A percentile compares a stretch with the other conserved stretches of the same genome.
Evolutionary conservation across 2,888 invertebrate genomes (phyloP).

Genomic region (Ophion ventricosus): DNA sequence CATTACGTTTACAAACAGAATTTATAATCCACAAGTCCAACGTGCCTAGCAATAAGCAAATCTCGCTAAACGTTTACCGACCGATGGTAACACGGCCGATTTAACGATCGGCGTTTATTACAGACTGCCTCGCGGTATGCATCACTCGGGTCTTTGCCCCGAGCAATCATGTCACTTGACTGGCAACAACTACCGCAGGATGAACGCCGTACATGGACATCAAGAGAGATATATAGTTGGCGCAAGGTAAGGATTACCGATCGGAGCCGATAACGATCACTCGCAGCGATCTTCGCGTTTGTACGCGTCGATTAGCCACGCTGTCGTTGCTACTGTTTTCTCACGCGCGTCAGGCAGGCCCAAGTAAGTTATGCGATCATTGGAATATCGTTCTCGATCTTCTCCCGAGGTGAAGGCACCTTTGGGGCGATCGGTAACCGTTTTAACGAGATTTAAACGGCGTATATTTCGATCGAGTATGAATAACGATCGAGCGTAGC

Average conservation of each 20-base stretch:
- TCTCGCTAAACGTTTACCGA: constrained; percentile 17
- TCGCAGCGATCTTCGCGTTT: not conserved
- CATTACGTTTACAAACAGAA: not conserved
- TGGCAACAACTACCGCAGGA: not conserved
- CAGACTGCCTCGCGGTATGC: not conserved
- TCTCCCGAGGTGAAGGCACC: not conserved
- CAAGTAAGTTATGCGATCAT: constrained; percentile 18
- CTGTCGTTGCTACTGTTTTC: constrained; percentile 22
- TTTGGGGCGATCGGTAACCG: constrained; percentile 1
- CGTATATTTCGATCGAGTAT: constrained; percentile 5
- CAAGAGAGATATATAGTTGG: constrained; percentile 39
- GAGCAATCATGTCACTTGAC: constrained; percentile 25
- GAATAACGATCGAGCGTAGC: not conserved
- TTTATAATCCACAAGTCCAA: not conserved
- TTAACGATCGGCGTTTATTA: constrained; percentile 48
- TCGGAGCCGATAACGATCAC: constrained; percentile 55
- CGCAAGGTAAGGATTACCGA: constrained; percentile 66
- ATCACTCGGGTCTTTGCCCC: constrained; percentile 22
- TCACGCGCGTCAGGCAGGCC: constrained; percentile 14
- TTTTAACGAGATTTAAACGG: constrained; percentile 20
- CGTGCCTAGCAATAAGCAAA: not conserved
- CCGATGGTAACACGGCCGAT: constrained; percentile 16
- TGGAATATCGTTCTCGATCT: constrained; percentile 11
- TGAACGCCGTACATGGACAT: constrained; percentile 1
- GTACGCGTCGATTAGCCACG: constrained; percentile 9